Evolutionary conservation across 2,888 invertebrate species (phyloP), one percentile per base, ranked within the genome.

Genomic region (Phrixothrix hirtus): DNA sequence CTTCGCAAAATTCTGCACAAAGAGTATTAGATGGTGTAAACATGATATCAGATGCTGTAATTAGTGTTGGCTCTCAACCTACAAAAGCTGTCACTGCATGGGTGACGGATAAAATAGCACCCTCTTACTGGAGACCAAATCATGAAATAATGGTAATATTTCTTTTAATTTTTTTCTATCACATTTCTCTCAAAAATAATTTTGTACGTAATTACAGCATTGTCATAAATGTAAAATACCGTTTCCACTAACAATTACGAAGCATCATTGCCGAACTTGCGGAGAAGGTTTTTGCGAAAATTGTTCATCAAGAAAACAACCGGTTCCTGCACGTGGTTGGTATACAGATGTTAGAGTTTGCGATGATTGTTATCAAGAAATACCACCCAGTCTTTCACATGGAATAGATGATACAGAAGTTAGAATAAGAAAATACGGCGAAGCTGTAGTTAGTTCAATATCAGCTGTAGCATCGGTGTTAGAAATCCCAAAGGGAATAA

Each of bases 91-190:
- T 90, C 1, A 79, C 82, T 15, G 81, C 84, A 49, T 88, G 88
- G 86, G 81, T 89, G n/a, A 84, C 89, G 1, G 89, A 90, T 72
- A 83, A 85, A 70, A 83, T 88, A 16, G 88, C 88, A 9, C 92
- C 92, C 0, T 81, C 82, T 26, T 91, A 91, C 73, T 92, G 91
- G 92, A 81, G 83, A 47, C 86, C 88, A 5, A 90, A 91, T 71
- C 77, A 84, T 59, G 84, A 88, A 69, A 89, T 90, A 55, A 82
- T 77, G 66, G 87, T 87, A 72, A 72, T 76, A 10, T 34, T 13
- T 32, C 13, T 12, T 32, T 29, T 9, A 4, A 9, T 9, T 29
- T 29, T 9, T 21, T 21, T 21, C 21, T 5, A 21, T 21, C 21
- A 21, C 21, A 5, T 21, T 21, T 5, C 21, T 21, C 21, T 21